Evolutionary conservation across 35 echinoderm and acorn worm species (phyloP), one percentile per base, ranked within the genome.

Genomic region (Strongylocentrotus purpuratus): DNA sequence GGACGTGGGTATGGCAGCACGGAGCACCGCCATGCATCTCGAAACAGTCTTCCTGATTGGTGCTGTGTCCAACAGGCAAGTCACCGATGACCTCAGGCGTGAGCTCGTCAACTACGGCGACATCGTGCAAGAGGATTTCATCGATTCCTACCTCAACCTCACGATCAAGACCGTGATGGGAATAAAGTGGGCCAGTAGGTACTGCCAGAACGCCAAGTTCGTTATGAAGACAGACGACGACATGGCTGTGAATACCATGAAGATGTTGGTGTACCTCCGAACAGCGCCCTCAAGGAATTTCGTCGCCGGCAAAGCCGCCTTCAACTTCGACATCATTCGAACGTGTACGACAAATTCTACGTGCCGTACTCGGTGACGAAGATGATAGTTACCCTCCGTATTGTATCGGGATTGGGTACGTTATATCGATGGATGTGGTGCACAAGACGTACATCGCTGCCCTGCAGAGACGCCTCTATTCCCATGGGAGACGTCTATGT

Each of bases 181-280:
- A 18, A 41, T 99, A 4, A 99, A 99, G 86, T 99, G 98, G 98
- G 96, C 94, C 4, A 96, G 94, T 58, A 86, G 87, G 46, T 95
- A 95, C 88, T 99, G 98, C 86, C 95, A 94, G 17, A 90, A 88
- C 5, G 95, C 96, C 17, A 96, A 96, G 58, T 99, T 96, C 92
- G 97, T 99, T 8, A 97, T 99, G 96, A 99, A 99, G 47, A 97
- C 96, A 15, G 98, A 99, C 85, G 98, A 97, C 31, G 98, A 99
- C 61, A 96, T 99, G 95, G 94, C 96, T 22, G 47, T 97, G 4
- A 96, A 96, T 86, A 94, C 87, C 31, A 91, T 87, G 11, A 95
- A 86, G 52, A 71, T 97, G 31, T 47, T 99, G 8, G 52, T 92
- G 0, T 95, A 94, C 46, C 50, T 97, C 32, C 61, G 85, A n/a